Percentiles rank a stretch among this genome's conserved stretches.
These are phyloP conservation scores for Drosophila albomicans DNA, from an alignment of 1,140 invertebrate species.

Conservation along the genomic window DNA sequence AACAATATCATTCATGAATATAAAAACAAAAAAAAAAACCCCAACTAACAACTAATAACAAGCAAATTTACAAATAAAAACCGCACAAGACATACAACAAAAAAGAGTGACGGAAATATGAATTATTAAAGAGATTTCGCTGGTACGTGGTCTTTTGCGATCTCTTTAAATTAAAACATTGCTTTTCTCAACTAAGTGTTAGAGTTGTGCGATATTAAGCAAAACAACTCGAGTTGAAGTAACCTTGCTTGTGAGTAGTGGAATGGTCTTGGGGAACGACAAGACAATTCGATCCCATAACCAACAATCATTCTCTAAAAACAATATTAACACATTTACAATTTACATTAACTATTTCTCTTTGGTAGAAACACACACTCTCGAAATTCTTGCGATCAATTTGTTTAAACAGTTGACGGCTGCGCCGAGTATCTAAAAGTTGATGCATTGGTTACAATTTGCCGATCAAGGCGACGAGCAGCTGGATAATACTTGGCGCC, in stretches of 20 bases:
- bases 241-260: conserved; percentile 4
- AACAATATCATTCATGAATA: not conserved
- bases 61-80: conserved; percentile 21
- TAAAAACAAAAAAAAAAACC: not conserved
- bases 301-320: not conserved
- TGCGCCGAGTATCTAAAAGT: no score
- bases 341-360: not conserved
- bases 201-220: conserved; percentile 7
- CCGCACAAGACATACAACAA: conserved; percentile 19
- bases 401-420: no score
- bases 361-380: not conserved
- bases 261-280: not conserved
- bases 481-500: not conserved
- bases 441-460: not conserved
- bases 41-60: not conserved
- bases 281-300: not conserved
- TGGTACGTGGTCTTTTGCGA: conserved; percentile 25
- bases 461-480: conserved; percentile 17
- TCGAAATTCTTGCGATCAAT: no score
- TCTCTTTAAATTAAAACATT: not conserved
- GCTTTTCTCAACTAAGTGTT: conserved; percentile 5
- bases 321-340: not conserved
- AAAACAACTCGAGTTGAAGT: not conserved
- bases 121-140: conserved; percentile 16
- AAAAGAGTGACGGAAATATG: conserved; percentile 25